These are phyloP conservation scores for Anguilla rostrata DNA, from an alignment of 2,113 vertebrate genomes.

Conservation along the genomic window DNA sequence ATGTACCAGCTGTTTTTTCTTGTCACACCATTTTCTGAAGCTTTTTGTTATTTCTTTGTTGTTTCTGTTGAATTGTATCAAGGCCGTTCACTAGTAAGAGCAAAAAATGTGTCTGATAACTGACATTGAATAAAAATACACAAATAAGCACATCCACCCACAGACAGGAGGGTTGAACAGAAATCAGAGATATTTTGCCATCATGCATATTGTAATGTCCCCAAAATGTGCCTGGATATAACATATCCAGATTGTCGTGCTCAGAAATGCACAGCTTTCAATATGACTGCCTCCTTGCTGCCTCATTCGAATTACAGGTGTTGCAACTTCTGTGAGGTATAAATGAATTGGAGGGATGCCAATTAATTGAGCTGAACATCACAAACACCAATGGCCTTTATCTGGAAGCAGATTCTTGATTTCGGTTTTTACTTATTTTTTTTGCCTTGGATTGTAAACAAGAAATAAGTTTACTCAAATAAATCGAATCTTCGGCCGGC, in stretches of 20 bases:
- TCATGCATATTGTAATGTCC: neutral
- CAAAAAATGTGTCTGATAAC: neutral
- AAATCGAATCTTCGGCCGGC: neutral
- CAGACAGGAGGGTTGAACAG: neutral
- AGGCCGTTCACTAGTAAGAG: neutral
- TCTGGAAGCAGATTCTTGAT: neutral
- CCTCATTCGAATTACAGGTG: constrained; percentile 11
- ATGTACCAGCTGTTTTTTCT: no score
- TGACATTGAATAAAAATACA: neutral
- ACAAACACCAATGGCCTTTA: constrained; percentile 8
- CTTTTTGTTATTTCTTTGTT: neutral
- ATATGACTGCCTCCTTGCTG: neutral
- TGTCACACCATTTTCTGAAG: no score
- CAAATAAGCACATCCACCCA: neutral
- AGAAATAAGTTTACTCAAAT: constrained; percentile 3
- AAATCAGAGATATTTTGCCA: neutral
- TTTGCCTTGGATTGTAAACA: neutral
- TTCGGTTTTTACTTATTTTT: neutral
- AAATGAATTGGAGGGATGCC: constrained; percentile 12
- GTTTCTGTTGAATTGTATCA: neutral
- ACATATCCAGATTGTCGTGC: neutral
- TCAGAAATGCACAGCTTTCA: neutral
- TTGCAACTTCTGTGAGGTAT: neutral
- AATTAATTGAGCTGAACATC: neutral
- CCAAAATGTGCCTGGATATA: neutral